Evolutionary conservation across 1,140 invertebrate species (phyloP).

Genomic region (Bombus balteatus): DNA sequence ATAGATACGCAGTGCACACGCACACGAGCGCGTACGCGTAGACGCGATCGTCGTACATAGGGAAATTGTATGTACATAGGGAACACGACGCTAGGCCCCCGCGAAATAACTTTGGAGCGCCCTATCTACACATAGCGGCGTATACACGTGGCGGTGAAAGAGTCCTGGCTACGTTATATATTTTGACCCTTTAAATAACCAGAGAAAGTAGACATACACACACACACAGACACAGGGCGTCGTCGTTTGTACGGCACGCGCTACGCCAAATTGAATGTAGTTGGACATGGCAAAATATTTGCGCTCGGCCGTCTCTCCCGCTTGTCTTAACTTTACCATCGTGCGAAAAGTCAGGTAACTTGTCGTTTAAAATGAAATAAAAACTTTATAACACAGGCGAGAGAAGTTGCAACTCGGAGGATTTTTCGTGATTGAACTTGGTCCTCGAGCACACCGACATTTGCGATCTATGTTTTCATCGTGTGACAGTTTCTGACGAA

Average conservation of each 20-base stretch:
- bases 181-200: constrained; percentile 58
- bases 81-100: constrained; percentile 30
- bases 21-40: neutral
- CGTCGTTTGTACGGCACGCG: constrained; percentile 26
- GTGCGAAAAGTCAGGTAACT: too few species aligned
- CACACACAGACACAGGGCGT: neutral
- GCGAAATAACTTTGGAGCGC: constrained; percentile 64
- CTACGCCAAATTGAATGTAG: constrained; percentile 36
- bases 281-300: constrained; percentile 11
- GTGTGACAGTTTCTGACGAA: too few species aligned
- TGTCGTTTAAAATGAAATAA: too few species aligned
- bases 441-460: too few species aligned
- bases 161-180: constrained; percentile 24
- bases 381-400: too few species aligned
- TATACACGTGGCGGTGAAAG: constrained; percentile 43
- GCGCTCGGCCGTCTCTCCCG: neutral
- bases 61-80: constrained; percentile 58
- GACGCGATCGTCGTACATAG: constrained; percentile 37
- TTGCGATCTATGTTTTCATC: too few species aligned
- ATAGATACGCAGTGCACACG: constrained; percentile 7
- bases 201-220: neutral
- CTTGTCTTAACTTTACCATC: neutral
- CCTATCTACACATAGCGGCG: constrained; percentile 48
- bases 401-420: too few species aligned
- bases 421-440: too few species aligned